Evolutionary conservation across 2,888 invertebrate genomes (phyloP).

Genomic region (Pristionchus fissidentatus): DNA sequence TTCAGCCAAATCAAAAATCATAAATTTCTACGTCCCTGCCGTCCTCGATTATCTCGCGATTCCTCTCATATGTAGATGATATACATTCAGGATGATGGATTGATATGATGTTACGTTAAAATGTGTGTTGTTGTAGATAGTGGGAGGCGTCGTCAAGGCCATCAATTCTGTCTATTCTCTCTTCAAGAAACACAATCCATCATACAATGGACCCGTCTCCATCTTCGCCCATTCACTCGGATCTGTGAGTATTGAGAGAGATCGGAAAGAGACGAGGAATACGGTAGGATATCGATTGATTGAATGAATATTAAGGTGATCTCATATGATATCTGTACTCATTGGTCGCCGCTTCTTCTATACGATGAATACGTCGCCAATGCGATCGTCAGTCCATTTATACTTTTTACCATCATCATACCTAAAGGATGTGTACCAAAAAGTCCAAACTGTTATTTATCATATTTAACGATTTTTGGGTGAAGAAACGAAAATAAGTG

Average conservation of each 20-base stretch:
- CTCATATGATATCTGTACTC: slow-evolving; percentile 81
- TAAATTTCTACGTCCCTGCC: too few species aligned
- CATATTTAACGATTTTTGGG: too few species aligned
- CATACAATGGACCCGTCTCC: slow-evolving; percentile 82
- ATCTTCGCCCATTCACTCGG: slow-evolving; percentile 84
- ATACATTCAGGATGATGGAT: background rate
- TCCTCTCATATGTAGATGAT: too few species aligned
- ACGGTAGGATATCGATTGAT: too few species aligned
- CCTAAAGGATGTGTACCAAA: too few species aligned
- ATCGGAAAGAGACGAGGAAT: background rate
- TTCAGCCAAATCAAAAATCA: too few species aligned
- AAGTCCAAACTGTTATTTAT: too few species aligned
- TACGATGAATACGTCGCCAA: slow-evolving; percentile 77
- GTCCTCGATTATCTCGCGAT: too few species aligned
- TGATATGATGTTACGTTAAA: background rate
- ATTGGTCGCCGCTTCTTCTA: slow-evolving; percentile 79
- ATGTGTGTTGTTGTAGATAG: slow-evolving; percentile 77
- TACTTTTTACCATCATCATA: background rate
- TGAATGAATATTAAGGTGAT: slow-evolving; percentile 49
- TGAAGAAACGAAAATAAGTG: too few species aligned
- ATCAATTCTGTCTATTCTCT: slow-evolving; percentile 82
- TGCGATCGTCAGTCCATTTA: slow-evolving; percentile 61
- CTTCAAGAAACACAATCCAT: slow-evolving; percentile 82
- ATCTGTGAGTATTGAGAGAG: slow-evolving; percentile 80
- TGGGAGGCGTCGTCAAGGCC: slow-evolving; percentile 81